Evolutionary conservation across 2,888 invertebrate species (phyloP).

Genomic region (Leptogaster cylindrica): DNA sequence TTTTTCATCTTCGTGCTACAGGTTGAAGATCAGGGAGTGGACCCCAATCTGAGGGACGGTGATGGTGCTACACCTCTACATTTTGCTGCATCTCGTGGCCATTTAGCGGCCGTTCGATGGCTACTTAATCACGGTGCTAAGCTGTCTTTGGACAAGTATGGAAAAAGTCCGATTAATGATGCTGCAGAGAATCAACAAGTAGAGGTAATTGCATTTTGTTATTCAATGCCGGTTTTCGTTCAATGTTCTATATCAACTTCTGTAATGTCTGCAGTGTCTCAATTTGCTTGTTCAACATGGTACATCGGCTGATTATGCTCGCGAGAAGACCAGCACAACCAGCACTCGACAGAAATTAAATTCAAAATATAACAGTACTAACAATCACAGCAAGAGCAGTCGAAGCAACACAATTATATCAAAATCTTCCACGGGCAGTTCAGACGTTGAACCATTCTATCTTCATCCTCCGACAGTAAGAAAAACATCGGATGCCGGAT

Average conservation of each 20-base stretch:
- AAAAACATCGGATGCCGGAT: slow-evolving; percentile 56
- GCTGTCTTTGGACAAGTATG: slow-evolving; percentile 81
- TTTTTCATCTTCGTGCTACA: slow-evolving; percentile 54
- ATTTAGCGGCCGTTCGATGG: slow-evolving; percentile 82
- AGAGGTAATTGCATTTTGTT: slow-evolving; percentile 67
- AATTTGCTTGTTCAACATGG: slow-evolving; percentile 83
- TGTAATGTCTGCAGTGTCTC: slow-evolving; percentile 68
- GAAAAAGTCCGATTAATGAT: slow-evolving; percentile 89
- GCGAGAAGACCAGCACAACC: slow-evolving; percentile 57
- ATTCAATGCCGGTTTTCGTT: not conserved
- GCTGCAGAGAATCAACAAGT: slow-evolving; percentile 90
- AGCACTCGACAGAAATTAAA: slow-evolving; percentile 49
- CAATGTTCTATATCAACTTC: slow-evolving; percentile 33
- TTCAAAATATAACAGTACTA: slow-evolving; percentile 50
- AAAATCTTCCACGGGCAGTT: slow-evolving; percentile 60
- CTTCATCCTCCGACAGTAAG: slow-evolving; percentile 71
- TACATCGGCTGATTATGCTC: slow-evolving; percentile 69
- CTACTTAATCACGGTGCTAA: slow-evolving; percentile 82
- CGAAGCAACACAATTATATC: slow-evolving; percentile 61
- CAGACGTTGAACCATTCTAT: slow-evolving; percentile 73
- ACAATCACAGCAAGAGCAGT: slow-evolving; percentile 48
- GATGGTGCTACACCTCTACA: slow-evolving; percentile 90
- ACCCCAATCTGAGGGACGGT: slow-evolving; percentile 84
- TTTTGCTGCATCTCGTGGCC: slow-evolving; percentile 86
- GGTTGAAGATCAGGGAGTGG: slow-evolving; percentile 83